phyloP scores from a whole-genome alignment of 2,888 invertebrate genomes.

The Eumerus sabulonum region DNA sequence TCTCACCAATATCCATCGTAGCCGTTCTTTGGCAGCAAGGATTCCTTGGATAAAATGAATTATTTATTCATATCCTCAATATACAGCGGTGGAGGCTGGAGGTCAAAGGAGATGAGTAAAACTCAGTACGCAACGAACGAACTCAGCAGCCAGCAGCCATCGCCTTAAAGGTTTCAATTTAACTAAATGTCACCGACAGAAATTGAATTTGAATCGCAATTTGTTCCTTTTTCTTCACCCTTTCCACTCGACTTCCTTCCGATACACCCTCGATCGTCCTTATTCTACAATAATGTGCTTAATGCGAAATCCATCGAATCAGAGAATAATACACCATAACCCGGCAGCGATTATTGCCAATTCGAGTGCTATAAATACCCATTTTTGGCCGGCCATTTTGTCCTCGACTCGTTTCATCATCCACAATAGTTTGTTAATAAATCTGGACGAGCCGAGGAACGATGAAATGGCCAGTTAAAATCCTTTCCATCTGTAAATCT shows the following conservation, averaged over 20 bases:
- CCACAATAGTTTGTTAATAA: not conserved
- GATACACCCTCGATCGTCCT: slow-evolving; percentile 23
- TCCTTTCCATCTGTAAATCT: slow-evolving; percentile 45
- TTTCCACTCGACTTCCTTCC: too few species aligned
- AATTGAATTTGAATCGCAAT: slow-evolving; percentile 77
- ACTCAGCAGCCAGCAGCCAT: slow-evolving; percentile 20
- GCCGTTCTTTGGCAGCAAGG: not conserved
- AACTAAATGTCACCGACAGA: slow-evolving; percentile 79
- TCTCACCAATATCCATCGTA: too few species aligned
- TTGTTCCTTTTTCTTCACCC: slow-evolving; percentile 33
- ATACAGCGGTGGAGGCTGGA: not conserved
- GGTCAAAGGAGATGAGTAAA: slow-evolving; percentile 12
- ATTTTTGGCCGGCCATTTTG: slow-evolving; percentile 31
- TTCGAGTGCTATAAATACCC: slow-evolving; percentile 35
- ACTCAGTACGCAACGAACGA: slow-evolving; percentile 35
- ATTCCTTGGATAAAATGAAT: slow-evolving; percentile 47
- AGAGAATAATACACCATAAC: slow-evolving; percentile 36
- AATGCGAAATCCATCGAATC: slow-evolving; percentile 46
- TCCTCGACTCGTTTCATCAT: slow-evolving; percentile 1
- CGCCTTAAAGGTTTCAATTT: slow-evolving; percentile 79
- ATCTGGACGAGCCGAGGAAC: not conserved
- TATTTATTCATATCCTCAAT: slow-evolving; percentile 57
- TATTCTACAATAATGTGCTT: not conserved
- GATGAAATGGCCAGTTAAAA: slow-evolving; percentile 19
- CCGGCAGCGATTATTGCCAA: slow-evolving; percentile 17